Percentiles rank a stretch among this genome's conserved stretches.
Evolutionary conservation across 1,140 invertebrate species (phyloP).

Genomic region (Lasaia peninsularis): DNA sequence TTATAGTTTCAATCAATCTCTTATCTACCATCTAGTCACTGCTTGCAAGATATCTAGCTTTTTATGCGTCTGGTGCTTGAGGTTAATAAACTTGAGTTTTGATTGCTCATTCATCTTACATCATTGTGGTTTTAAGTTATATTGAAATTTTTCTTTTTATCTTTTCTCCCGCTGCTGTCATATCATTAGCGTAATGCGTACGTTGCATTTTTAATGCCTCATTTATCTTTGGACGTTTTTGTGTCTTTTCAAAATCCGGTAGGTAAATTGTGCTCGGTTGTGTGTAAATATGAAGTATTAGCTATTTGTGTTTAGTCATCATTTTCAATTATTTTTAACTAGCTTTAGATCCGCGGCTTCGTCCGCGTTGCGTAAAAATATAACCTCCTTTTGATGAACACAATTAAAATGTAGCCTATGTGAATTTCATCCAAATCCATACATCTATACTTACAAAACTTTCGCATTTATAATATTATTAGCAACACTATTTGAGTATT

Average conservation of each 20-base stretch:
- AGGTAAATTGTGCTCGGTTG: slow-evolving; percentile 16
- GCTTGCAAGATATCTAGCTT: slow-evolving; percentile 67
- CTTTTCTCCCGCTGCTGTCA: slow-evolving; percentile 38
- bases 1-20: slow-evolving; percentile 73
- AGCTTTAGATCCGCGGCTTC: no score
- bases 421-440: no score
- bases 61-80: slow-evolving; percentile 69
- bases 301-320: background rate
- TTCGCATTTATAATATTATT: no score
- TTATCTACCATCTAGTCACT: slow-evolving; percentile 66
- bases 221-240: slow-evolving; percentile 16
- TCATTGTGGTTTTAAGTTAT: slow-evolving; percentile 65
- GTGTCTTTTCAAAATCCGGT: slow-evolving; percentile 29
- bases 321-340: background rate
- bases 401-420: no score
- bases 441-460: no score
- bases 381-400: no score
- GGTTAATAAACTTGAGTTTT: slow-evolving; percentile 64
- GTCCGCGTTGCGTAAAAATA: no score
- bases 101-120: slow-evolving; percentile 74
- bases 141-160: slow-evolving; percentile 63
- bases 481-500: no score
- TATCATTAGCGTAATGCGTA: slow-evolving; percentile 50
- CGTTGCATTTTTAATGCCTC: slow-evolving; percentile 30
- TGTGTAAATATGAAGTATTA: background rate